Conservation (phyloP, 92 coral and sea anemone species). For the Epizoanthus scotinus region DNA sequence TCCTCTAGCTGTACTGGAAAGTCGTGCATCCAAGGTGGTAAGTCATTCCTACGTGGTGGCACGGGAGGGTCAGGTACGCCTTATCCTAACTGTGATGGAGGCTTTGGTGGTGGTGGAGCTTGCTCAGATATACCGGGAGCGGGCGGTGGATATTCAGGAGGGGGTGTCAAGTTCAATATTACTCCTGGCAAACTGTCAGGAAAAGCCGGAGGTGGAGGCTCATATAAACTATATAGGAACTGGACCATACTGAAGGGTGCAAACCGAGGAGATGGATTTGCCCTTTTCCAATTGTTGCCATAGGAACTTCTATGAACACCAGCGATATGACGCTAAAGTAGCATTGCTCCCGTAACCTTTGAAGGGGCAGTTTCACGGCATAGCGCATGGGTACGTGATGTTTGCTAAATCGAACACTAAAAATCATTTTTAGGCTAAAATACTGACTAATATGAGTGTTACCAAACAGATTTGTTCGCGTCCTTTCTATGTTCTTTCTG, state of each 20-base stretch:
- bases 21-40: conserved; percentile 16
- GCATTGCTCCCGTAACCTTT: no score
- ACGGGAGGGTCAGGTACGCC: neutral
- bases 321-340: no score
- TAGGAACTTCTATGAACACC: no score
- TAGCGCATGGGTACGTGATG: no score
- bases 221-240: conserved; percentile 7
- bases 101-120: conserved; percentile 42
- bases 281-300: conserved; percentile 7
- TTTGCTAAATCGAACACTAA: no score
- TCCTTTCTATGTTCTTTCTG: no score
- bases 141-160: conserved; percentile 42
- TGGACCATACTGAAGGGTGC: conserved; percentile 20
- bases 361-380: no score
- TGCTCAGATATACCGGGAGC: conserved; percentile 27
- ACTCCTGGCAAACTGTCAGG: neutral
- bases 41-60: conserved; percentile 18
- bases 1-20: conserved; percentile 1
- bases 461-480: no score
- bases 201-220: conserved; percentile 31
- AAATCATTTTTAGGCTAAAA: no score
- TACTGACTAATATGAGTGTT: no score
- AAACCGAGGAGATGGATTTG: conserved; percentile 15
- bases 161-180: conserved; percentile 6
- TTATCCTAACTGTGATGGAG: conserved; percentile 20